Conservation (phyloP, 2,797 vertebrate species). For the Calcarius lapponicus region DNA sequence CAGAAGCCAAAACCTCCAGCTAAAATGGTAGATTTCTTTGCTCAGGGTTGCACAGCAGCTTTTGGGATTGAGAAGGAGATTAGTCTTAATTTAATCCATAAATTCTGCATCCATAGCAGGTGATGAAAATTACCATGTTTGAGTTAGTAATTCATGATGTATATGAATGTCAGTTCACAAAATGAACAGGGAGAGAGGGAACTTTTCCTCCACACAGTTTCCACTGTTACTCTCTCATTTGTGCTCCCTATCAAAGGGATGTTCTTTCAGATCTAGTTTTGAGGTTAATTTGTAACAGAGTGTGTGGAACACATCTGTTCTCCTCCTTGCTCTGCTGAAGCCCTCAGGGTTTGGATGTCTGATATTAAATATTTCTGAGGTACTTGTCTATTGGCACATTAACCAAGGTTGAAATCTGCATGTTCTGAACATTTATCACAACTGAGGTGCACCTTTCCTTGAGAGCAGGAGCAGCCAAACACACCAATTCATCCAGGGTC, state of each 20-base stretch:
- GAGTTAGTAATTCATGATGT: background rate
- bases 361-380: background rate
- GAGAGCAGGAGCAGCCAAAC: background rate
- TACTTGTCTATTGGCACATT: background rate
- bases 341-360: background rate
- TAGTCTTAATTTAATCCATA: background rate
- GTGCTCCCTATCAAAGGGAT: background rate
- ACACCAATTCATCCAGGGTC: background rate
- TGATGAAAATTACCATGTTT: background rate
- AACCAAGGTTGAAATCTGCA: background rate
- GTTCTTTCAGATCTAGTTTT: background rate
- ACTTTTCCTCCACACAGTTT: background rate
- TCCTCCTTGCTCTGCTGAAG: background rate
- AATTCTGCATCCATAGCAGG: background rate
- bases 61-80: background rate
- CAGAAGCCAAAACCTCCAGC: conserved; percentile 95
- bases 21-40: conserved; percentile 85
- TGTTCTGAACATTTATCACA: background rate
- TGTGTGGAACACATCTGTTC: background rate
- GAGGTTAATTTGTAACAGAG: background rate
- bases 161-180: background rate
- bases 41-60: background rate
- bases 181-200: background rate
- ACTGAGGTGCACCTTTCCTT: background rate
- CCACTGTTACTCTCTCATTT: background rate